phyloP scores from a whole-genome alignment of 2,797 vertebrate species.

The Margarornis squamiger region DNA sequence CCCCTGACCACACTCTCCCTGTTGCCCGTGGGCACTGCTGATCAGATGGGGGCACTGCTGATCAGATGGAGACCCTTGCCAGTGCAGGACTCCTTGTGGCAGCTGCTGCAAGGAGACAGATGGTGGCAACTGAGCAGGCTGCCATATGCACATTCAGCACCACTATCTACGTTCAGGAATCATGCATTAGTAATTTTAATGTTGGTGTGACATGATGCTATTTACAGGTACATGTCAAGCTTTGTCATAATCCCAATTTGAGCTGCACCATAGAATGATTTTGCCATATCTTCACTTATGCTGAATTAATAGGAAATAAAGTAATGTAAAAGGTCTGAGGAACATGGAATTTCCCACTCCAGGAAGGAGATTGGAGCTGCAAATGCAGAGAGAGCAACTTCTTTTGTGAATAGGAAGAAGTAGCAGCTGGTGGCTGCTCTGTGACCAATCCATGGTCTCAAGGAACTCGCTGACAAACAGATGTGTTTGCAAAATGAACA shows the following conservation, averaged over 20 bases:
- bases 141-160: background rate
- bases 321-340: background rate
- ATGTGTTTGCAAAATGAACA: background rate
- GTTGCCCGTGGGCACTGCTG: background rate
- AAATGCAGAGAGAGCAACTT: background rate
- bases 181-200: background rate
- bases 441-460: fast-evolving
- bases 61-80: background rate
- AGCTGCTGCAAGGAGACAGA: background rate
- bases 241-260: background rate
- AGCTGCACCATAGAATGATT: background rate
- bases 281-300: background rate
- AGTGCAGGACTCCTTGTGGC: background rate
- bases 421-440: background rate
- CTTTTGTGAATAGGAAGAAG: background rate
- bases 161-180: background rate
- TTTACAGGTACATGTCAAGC: background rate
- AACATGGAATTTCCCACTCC: background rate
- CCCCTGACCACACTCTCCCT: background rate
- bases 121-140: background rate
- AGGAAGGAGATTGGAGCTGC: background rate
- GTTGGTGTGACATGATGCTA: background rate
- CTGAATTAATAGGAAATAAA: background rate
- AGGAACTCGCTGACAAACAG: background rate
- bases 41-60: background rate